These are phyloP conservation scores for Montifringilla adamsi DNA, from an alignment of 2,113 vertebrate species.

Conservation along the genomic window DNA sequence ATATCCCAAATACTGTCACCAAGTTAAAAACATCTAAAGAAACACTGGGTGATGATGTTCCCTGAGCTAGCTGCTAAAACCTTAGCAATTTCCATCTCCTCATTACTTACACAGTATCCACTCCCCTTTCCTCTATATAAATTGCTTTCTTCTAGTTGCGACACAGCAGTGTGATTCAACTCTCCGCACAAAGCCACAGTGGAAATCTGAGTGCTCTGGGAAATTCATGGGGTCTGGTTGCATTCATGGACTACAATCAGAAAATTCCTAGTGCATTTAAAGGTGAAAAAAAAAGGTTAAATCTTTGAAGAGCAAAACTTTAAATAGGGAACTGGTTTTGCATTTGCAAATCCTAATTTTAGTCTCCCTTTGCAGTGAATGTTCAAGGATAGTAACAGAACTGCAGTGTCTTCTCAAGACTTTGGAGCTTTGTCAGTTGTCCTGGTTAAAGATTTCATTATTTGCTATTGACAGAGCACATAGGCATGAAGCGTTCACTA, in stretches of 20 bases:
- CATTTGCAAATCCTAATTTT: conserved; percentile 6
- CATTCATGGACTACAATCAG: not conserved
- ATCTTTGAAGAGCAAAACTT: not conserved
- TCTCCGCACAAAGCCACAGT: not conserved
- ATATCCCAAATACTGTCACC: not conserved
- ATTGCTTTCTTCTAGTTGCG: not conserved
- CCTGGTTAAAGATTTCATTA: conserved; percentile 59
- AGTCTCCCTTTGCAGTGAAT: not conserved
- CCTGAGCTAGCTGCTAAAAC: not conserved
- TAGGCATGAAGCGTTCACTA: conserved; percentile 47
- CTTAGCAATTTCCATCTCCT: not conserved
- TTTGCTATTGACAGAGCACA: conserved; percentile 33
- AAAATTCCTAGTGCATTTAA: conserved; percentile 5
- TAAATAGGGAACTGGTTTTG: not conserved
- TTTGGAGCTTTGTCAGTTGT: conserved; percentile 37
- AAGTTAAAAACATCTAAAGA: conserved; percentile 1
- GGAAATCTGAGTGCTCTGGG: not conserved
- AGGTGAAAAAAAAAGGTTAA: not conserved
- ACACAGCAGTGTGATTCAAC: not conserved
- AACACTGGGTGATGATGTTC: not conserved
- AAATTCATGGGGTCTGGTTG: not conserved
- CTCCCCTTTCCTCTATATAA: not conserved
- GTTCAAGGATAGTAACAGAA: conserved; percentile 31
- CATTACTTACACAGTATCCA: not conserved
- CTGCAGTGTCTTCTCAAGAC: conserved; percentile 38